phyloP scores from a whole-genome alignment of 2,797 vertebrate genomes.

The Prunella strophiata region DNA sequence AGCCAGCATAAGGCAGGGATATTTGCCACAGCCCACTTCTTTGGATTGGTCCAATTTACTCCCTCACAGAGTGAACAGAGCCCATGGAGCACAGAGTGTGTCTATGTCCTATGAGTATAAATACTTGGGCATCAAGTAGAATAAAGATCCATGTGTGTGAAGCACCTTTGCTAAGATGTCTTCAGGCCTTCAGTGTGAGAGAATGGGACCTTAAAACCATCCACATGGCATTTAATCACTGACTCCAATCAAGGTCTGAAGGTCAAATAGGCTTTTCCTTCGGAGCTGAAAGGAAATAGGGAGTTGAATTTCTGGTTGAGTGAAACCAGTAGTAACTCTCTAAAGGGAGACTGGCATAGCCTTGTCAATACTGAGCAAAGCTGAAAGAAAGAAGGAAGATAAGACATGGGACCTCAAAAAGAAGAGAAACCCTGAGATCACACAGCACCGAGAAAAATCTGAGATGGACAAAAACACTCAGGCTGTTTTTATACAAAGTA shows the following conservation, averaged over 20 bases:
- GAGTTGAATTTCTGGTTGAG: background rate
- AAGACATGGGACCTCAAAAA: background rate
- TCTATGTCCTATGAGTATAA: background rate
- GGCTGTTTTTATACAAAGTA: background rate
- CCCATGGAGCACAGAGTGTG: fast-evolving
- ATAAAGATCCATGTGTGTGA: background rate
- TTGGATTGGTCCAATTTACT: background rate
- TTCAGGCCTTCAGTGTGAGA: background rate
- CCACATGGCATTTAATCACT: background rate
- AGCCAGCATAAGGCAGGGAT: background rate
- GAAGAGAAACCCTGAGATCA: background rate
- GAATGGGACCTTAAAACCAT: background rate
- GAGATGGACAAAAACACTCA: slow-evolving; percentile 22
- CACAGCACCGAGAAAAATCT: background rate
- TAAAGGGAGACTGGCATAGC: background rate
- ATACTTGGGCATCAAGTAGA: background rate
- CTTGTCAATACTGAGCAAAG: background rate
- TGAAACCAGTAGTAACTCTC: background rate
- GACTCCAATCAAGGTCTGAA: background rate
- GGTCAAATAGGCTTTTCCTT: background rate
- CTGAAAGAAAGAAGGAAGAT: background rate
- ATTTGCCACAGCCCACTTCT: background rate
- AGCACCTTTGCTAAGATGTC: background rate
- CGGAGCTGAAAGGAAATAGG: background rate
- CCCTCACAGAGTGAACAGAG: background rate